These are phyloP conservation scores for Orcinus orca DNA, from an alignment of 2,113 vertebrate genomes.

Conservation along the genomic window DNA sequence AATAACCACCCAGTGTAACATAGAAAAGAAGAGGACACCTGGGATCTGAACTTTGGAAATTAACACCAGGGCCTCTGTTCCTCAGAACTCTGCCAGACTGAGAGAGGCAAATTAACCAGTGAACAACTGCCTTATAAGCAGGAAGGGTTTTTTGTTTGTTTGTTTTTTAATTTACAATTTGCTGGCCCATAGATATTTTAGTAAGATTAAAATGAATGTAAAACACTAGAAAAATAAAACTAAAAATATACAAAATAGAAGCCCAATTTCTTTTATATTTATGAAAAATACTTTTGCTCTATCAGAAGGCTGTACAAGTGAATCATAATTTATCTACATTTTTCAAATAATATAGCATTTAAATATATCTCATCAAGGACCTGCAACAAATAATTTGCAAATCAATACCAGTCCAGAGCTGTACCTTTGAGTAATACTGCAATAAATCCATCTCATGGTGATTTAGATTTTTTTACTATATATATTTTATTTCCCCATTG, in stretches of 20 bases:
- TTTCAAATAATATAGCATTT: not conserved
- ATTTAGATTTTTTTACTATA: not conserved
- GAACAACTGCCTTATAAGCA: not conserved
- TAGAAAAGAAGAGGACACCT: conserved; percentile 12
- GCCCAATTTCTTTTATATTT: not conserved
- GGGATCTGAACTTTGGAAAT: conserved; percentile 39
- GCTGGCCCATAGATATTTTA: not conserved
- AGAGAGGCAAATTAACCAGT: not conserved
- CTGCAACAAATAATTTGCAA: not conserved
- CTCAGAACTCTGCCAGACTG: not conserved
- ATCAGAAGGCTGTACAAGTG: not conserved
- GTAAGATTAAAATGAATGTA: not conserved
- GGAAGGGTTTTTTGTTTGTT: not conserved
- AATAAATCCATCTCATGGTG: not conserved
- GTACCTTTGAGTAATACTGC: not conserved
- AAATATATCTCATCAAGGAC: not conserved
- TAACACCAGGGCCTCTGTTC: conserved; percentile 16
- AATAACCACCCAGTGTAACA: conserved; percentile 39
- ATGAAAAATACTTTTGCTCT: not conserved
- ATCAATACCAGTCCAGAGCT: not conserved
- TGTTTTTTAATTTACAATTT: not conserved
- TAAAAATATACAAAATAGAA: not conserved
- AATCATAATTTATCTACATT: not conserved
- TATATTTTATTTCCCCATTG: not conserved
- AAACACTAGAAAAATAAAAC: not conserved